These are phyloP conservation scores for Corythaixoides concolor DNA, from an alignment of 2,113 vertebrate genomes.

Conservation along the genomic window DNA sequence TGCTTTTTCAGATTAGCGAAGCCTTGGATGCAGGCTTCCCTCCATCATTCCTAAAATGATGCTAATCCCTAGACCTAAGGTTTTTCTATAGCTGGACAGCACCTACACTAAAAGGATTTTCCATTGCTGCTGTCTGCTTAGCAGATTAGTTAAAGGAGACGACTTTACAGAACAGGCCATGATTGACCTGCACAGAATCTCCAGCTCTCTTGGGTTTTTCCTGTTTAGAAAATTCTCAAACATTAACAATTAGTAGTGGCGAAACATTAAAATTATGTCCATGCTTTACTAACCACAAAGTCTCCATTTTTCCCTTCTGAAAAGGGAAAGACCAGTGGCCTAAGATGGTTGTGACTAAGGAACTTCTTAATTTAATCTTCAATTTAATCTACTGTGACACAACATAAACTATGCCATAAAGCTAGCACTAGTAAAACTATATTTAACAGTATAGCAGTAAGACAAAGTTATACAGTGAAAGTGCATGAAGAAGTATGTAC, in stretches of 20 bases:
- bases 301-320: neutral
- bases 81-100: slow-evolving; percentile 41
- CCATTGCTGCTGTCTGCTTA: slow-evolving; percentile 9
- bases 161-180: neutral
- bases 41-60: slow-evolving; percentile 44
- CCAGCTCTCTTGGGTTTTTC: neutral
- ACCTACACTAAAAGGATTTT: slow-evolving; percentile 45
- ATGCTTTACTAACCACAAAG: neutral
- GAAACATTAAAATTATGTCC: neutral
- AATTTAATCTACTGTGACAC: neutral
- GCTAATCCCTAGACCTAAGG: slow-evolving; percentile 39
- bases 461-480: neutral
- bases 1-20: slow-evolving; percentile 19
- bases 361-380: neutral
- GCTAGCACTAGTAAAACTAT: neutral
- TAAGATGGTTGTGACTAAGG: neutral
- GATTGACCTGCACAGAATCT: neutral
- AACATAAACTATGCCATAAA: neutral
- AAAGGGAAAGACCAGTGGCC: neutral
- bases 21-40: neutral
- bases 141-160: neutral
- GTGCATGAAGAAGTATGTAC: neutral
- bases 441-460: neutral
- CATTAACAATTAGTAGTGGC: neutral
- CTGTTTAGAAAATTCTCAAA: neutral